Conservation (phyloP, 92 coral and sea anemone genomes). For the Phenganax stokvisi region DNA sequence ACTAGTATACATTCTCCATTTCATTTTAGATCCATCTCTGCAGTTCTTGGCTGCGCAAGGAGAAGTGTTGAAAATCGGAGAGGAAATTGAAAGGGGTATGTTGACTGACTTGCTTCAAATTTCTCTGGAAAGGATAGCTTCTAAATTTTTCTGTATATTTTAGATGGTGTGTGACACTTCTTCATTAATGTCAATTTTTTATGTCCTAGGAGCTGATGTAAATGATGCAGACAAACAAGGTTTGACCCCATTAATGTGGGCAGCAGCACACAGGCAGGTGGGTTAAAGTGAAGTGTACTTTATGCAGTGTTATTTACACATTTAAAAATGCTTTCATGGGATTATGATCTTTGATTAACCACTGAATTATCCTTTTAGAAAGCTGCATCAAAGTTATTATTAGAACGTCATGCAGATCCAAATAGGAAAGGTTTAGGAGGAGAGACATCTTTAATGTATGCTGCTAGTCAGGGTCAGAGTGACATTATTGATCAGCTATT, state of each 20-base stretch:
- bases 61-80: constrained; percentile 82
- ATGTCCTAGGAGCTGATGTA: constrained; percentile 60
- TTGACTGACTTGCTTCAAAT: neutral
- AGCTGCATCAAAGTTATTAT: constrained; percentile 74
- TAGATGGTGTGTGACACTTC: no score
- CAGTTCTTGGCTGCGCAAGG: constrained; percentile 99
- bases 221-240: constrained; percentile 92
- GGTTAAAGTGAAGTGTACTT: neutral
- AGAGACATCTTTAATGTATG: constrained; percentile 85
- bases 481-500: constrained; percentile 83
- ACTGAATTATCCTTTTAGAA: constrained; percentile 48
- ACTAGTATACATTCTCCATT: neutral
- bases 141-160: no score
- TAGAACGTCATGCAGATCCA: constrained; percentile 88
- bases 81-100: constrained; percentile 89
- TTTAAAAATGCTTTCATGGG: neutral
- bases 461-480: constrained; percentile 92
- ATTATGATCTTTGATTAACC: neutral
- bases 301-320: neutral
- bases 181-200: neutral
- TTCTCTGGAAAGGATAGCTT: neutral
- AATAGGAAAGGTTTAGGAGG: constrained; percentile 78
- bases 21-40: constrained; percentile 68
- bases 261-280: constrained; percentile 99
- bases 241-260: constrained; percentile 96